A percentile compares a stretch with the other conserved stretches of the same genome.
These are phyloP conservation scores for Idaea biselata DNA, from an alignment of 2,888 invertebrate genomes.

Conservation along the genomic window DNA sequence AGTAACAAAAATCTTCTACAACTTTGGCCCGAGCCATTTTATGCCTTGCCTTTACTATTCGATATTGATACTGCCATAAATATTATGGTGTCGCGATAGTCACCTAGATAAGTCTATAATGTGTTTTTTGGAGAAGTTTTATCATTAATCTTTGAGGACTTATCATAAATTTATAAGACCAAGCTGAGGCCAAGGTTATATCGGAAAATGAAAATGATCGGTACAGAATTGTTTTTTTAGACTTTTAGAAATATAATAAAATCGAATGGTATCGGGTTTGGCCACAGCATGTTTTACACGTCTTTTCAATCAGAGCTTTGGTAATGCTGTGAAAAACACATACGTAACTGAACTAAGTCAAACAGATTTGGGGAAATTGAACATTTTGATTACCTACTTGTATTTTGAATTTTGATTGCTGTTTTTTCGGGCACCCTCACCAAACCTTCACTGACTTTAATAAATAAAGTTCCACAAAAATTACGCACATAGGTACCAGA, in stretches of 20 bases:
- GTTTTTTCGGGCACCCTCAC: too few relatives aligned
- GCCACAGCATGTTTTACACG: too few relatives aligned
- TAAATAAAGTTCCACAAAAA: too few relatives aligned
- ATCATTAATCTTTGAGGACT: neutral
- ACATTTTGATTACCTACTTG: too few relatives aligned
- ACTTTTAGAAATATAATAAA: neutral
- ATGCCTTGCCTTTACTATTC: neutral
- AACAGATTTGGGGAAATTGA: too few relatives aligned
- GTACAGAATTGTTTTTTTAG: neutral
- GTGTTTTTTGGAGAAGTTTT: neutral
- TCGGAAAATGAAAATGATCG: neutral
- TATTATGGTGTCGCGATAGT: neutral
- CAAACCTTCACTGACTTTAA: too few relatives aligned
- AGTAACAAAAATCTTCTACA: neutral
- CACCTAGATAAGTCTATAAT: conserved; percentile 1
- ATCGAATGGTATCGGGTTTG: too few relatives aligned
- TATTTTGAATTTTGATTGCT: too few relatives aligned
- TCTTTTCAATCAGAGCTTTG: too few relatives aligned
- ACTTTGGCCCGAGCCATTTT: neutral
- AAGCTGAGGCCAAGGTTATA: neutral
- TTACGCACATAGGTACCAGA: too few relatives aligned
- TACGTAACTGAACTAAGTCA: too few relatives aligned
- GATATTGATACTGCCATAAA: neutral
- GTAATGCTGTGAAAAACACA: too few relatives aligned
- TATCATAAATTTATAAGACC: neutral